A percentile compares a stretch with the other conserved stretches of the same genome.
These are phyloP conservation scores for Ormyrus nitidulus DNA, from an alignment of 2,888 invertebrate species.

Conservation along the genomic window DNA sequence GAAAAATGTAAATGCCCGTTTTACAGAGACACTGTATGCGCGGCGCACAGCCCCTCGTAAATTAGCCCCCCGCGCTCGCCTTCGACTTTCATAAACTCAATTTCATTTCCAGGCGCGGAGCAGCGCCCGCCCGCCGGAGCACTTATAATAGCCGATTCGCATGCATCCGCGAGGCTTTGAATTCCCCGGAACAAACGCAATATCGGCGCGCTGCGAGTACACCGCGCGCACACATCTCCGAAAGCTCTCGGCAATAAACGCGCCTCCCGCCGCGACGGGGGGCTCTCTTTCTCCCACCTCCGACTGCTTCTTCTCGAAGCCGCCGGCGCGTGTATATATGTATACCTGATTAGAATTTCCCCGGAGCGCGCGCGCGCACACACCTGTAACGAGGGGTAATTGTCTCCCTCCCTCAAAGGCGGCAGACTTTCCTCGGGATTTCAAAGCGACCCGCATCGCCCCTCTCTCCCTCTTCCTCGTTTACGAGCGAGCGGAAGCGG, in stretches of 20 bases:
- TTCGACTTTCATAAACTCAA: too few species aligned
- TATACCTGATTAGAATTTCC: constrained; percentile 51
- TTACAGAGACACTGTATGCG: too few species aligned
- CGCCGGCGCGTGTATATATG: neutral
- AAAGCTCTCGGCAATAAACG: too few species aligned
- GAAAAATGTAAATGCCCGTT: too few species aligned
- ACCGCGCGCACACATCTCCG: neutral
- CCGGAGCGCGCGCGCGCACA: neutral
- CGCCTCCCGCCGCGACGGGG: constrained; percentile 11
- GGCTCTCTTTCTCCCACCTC: constrained; percentile 11
- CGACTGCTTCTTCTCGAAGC: neutral
- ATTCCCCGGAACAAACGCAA: constrained; percentile 8
- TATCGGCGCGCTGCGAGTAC: neutral
- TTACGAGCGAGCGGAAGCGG: neutral
- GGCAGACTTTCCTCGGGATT: constrained; percentile 12
- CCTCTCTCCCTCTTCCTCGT: neutral
- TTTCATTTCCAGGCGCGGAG: too few species aligned
- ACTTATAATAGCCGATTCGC: neutral
- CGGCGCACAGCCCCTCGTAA: too few species aligned
- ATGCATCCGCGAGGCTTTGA: neutral
- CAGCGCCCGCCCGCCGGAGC: too few species aligned
- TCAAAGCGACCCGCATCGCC: constrained; percentile 28
- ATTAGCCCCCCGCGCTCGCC: too few species aligned
- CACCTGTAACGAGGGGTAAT: constrained; percentile 35
- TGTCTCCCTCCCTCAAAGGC: constrained; percentile 33